Evolutionary conservation across 2,888 invertebrate species (phyloP), one percentile per base, ranked within the genome.

Genomic region (Leucania comma): DNA sequence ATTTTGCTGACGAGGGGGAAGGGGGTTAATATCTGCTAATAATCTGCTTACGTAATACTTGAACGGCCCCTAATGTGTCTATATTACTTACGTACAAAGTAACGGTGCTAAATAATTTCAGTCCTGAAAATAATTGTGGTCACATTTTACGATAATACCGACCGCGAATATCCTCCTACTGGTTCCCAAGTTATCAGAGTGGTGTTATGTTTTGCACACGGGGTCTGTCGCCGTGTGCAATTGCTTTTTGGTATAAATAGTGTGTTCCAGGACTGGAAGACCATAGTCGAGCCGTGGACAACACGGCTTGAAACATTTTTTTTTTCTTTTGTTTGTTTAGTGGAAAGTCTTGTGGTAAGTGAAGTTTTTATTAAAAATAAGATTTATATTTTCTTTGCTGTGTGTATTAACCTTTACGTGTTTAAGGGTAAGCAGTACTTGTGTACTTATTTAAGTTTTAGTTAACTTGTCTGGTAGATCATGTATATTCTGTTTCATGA

Each of bases 251-350:
- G 68, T 87, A 87, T 90, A 91, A 82, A 90, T 64, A 70, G 32
- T 53, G 14, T 4, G 50, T n/a, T 14, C 26, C 4, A 46, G 22
- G 38, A 26, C 8, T 67, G 8, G 10, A 29, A 14, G 14, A n/a
- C 48, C 82, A 89, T 86, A 90, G 80, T 88, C 84, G 85, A 84
- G 91, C 90, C 90, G 91, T 91, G 89, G 68, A 60, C 48, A n/a
- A 61, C 88, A 89, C 91, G 91, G 91, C 90, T 89, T 87, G 75
- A 72, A 76, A 80, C 54, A 65, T 24, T 3, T 48, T 14, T n/a
- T 46, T 46, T 48, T 48, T 48, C n/a, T 1, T 48, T 48, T 20
- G 2, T 70, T 64, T 35, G 17, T 59, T 24, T 17, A 50, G 51
- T 59, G 20, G 24, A 59, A 73, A 63, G 6, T 81, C 79, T 78